Conservation (phyloP, 2,797 vertebrate species). For the Sus cebifrons region DNA sequence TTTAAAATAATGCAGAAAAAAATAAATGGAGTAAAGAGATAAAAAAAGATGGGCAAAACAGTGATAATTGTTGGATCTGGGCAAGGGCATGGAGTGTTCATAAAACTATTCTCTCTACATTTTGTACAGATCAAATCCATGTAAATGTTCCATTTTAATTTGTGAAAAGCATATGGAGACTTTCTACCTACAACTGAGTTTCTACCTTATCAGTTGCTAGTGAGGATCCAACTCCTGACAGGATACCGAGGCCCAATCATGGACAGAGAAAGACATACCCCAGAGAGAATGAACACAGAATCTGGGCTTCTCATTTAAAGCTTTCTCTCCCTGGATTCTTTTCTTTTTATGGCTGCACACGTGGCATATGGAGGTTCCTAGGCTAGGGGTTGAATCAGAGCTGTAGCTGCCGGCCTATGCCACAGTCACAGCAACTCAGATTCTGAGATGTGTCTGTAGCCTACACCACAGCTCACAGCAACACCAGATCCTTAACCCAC, state of each 20-base stretch:
- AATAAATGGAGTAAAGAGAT: not conserved
- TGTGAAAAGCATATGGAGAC: not conserved
- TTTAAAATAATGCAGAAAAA: conserved; percentile 24
- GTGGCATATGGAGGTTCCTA: too few species aligned
- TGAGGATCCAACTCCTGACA: not conserved
- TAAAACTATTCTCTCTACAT: not conserved
- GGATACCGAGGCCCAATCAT: not conserved
- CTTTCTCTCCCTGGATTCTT: not conserved
- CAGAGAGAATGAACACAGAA: not conserved
- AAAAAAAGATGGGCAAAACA: not conserved
- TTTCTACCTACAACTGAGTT: not conserved
- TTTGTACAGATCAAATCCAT: not conserved
- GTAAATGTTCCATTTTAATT: not conserved
- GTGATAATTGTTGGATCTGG: not conserved
- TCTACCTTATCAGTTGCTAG: not conserved
- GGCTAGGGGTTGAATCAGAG: too few species aligned
- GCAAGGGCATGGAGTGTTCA: not conserved
- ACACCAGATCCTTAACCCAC: too few species aligned
- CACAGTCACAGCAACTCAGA: too few species aligned
- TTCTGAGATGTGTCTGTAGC: too few species aligned
- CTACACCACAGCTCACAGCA: too few species aligned
- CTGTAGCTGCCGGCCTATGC: too few species aligned
- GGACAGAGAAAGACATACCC: not conserved
- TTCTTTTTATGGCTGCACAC: too few species aligned
- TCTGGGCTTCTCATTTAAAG: not conserved